Conservation (phyloP, 2,113 vertebrate genomes). For the Alouatta palliata region DNA sequence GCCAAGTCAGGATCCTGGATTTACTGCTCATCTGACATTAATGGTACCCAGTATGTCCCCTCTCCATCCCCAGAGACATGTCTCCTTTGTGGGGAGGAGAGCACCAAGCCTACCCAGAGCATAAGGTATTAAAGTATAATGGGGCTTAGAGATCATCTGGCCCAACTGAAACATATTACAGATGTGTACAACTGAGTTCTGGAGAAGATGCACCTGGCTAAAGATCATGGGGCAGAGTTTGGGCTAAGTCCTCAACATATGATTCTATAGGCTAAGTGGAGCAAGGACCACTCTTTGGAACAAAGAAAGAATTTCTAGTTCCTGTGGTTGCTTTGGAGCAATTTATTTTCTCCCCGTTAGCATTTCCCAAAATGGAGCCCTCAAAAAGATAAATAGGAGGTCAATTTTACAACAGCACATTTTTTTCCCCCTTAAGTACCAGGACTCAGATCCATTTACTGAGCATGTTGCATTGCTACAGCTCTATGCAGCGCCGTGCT, state of each 20-base stretch:
- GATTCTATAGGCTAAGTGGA: background rate
- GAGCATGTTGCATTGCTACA: background rate
- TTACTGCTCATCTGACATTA: background rate
- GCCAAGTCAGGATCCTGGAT: background rate
- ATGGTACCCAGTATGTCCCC: background rate
- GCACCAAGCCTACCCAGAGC: background rate
- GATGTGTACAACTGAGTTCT: background rate
- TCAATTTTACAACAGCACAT: constrained; percentile 22
- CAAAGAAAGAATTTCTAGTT: background rate
- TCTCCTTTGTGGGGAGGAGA: background rate
- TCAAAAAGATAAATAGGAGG: constrained; percentile 58
- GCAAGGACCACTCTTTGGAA: background rate
- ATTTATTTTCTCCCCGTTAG: constrained; percentile 68
- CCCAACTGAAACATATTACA: background rate
- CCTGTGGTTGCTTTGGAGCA: background rate
- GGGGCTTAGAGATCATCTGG: background rate
- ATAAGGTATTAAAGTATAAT: background rate
- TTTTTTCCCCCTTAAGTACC: constrained; percentile 36
- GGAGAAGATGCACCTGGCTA: background rate
- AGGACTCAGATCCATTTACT: constrained; percentile 53
- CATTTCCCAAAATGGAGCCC: constrained; percentile 61
- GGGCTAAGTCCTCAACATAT: background rate
- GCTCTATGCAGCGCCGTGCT: background rate
- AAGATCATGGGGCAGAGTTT: background rate
- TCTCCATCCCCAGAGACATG: background rate